Conservation (phyloP, 2,113 vertebrate species). For the Aix galericulata region DNA sequence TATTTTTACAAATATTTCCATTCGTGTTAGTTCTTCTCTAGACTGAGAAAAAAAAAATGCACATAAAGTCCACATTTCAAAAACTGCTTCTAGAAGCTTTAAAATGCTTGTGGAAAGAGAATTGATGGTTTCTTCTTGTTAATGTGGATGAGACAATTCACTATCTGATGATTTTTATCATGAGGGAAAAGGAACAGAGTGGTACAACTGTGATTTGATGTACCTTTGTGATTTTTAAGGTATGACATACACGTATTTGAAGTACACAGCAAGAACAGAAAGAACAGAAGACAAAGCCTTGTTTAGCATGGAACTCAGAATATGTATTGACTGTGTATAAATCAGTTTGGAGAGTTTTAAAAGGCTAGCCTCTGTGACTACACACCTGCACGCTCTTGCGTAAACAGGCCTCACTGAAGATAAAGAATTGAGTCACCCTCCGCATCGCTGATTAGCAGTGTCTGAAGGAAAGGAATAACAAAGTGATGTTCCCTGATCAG, state of each 20-base stretch:
- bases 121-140: background rate
- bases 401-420: background rate
- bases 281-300: background rate
- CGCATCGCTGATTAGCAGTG: background rate
- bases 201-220: background rate
- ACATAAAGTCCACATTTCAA: background rate
- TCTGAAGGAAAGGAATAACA: background rate
- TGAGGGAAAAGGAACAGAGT: background rate
- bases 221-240: background rate
- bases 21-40: background rate
- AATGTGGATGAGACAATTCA: background rate
- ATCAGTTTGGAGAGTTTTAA: background rate
- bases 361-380: background rate
- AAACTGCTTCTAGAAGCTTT: background rate
- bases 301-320: background rate
- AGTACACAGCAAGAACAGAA: background rate
- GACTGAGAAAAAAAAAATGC: background rate
- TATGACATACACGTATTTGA: background rate
- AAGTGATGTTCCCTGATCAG: background rate
- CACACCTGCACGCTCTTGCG: background rate
- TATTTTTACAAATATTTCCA: background rate
- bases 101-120: background rate
- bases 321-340: background rate
- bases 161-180: background rate
- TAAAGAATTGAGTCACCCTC: conserved; percentile 43